Base-by-base conservation (phyloP, 2,888 invertebrate genomes). In the Lasioglossum villosulum region DNA sequence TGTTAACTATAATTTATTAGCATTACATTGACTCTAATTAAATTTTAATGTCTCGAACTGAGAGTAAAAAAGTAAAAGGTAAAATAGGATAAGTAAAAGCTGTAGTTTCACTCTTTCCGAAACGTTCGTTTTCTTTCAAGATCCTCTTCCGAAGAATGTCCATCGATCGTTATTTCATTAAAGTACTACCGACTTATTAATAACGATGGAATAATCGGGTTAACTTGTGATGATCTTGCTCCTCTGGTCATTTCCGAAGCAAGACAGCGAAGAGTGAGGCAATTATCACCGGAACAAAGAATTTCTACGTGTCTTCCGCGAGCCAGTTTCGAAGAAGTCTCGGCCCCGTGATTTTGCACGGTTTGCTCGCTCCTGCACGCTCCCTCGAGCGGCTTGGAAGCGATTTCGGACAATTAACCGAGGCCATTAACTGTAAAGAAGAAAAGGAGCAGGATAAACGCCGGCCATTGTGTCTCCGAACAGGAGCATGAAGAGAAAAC, bases 401-500 rank as follows among this genome's bases (percentile, higher is more conserved):
- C 68, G 75, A 68, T 82, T 84, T 82, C 42, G 72, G 74, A 82
- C 82, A 84, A 85, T 90, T 87, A 90, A 86, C 75, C 30, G 37
- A 59, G 82, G 37, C 79, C 74, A 42, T 89, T 75, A 56, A 59
- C 82, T 76, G 52, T 37, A 19, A 42, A 80, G 84, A 84, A 37
- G 75, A 90, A 66, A 56, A 80, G 86, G 82, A 72, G 48, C 72
- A 90, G 48, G 34, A 73, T 59, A 45, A 66, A 19, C 34, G 71
- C 19, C 30, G 66, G 6, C 88, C 77, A 91, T 89, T 88, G 86
- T 87, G 75, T 52, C 78, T 68, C 75, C 56, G 82, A 86, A 85
- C 73, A 90, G 56, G 71, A 90, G 82, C 90, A 86, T 83, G 84
- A 87, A 90, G 86, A 80, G 75, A 78, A 78, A 68, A 73, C 59